Evolutionary conservation across 2,888 invertebrate genomes (phyloP).

Genomic region (Cremastinae sp.): DNA sequence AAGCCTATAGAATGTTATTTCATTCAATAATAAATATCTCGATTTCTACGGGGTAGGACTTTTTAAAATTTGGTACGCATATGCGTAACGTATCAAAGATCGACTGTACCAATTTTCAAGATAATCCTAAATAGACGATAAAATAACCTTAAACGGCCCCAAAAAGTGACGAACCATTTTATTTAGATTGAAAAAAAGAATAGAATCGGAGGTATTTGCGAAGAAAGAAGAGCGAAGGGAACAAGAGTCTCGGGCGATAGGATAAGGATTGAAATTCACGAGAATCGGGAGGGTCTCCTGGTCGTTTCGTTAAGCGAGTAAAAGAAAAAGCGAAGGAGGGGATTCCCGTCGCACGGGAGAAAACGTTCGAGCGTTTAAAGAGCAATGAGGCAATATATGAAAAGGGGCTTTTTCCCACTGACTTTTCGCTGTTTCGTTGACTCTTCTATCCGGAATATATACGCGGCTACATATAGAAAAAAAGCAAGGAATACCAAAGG

Average conservation of each 20-base stretch:
- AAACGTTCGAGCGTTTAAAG: conserved; percentile 45
- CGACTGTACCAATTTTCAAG: too few species aligned
- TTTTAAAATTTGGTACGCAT: too few species aligned
- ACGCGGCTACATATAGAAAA: conserved; percentile 11
- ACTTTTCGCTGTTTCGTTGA: conserved; percentile 55
- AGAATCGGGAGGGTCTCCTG: conserved; percentile 38
- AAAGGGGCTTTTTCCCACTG: conserved; percentile 52
- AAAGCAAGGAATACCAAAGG: conserved; percentile 39
- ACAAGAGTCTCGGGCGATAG: conserved; percentile 27
- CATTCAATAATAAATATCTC: too few species aligned
- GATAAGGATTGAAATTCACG: conserved; percentile 51
- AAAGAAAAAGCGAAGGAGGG: conserved; percentile 18
- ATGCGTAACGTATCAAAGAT: not conserved
- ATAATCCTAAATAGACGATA: not conserved
- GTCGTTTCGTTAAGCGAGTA: conserved; percentile 35
- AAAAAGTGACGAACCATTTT: conserved; percentile 3
- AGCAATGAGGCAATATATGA: conserved; percentile 51
- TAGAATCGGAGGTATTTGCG: conserved; percentile 33
- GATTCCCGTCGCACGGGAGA: conserved; percentile 13
- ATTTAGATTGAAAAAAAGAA: conserved; percentile 28
- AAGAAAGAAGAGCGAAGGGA: conserved; percentile 22
- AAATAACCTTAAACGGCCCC: not conserved
- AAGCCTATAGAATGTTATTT: too few species aligned
- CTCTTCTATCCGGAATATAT: conserved; percentile 30
- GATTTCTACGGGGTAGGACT: too few species aligned